Evolutionary conservation across 30 jellyfish, hydroid and myxozoan species (phyloP).

Genomic region (Hydractinia echinata): DNA sequence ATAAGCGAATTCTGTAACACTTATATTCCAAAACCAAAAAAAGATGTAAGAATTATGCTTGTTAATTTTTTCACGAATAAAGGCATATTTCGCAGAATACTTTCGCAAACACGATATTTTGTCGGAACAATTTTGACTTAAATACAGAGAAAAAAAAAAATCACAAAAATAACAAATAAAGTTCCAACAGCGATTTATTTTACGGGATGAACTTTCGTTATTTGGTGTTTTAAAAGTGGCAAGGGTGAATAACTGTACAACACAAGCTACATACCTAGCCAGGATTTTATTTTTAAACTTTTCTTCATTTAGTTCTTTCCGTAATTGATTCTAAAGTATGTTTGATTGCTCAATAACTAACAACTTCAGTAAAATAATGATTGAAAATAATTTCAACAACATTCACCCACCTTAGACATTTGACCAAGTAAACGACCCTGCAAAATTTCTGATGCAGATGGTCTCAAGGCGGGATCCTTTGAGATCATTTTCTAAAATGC

Average conservation of each 20-base stretch:
- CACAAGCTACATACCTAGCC: conserved; percentile 61
- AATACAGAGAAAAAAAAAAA: too few species aligned
- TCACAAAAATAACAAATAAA: too few species aligned
- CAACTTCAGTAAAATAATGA: not conserved
- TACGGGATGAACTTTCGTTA: conserved; percentile 34
- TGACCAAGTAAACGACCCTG: conserved; percentile 65
- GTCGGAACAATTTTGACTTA: too few species aligned
- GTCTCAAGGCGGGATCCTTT: conserved; percentile 50
- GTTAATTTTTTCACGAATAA: too few species aligned
- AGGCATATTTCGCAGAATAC: too few species aligned
- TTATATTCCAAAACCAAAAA: too few species aligned
- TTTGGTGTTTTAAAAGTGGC: not conserved
- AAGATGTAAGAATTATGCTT: too few species aligned
- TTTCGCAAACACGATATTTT: too few species aligned
- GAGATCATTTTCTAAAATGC: conserved; percentile 45
- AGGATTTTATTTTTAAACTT: conserved; percentile 67
- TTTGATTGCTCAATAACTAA: too few species aligned
- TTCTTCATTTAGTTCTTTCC: conserved; percentile 75
- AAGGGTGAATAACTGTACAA: not conserved
- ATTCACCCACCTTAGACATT: conserved; percentile 34
- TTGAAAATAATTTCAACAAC: not conserved
- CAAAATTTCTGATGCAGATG: conserved; percentile 69
- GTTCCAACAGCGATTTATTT: too few species aligned
- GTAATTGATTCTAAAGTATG: conserved; percentile 60
- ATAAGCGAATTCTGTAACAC: too few species aligned